phyloP scores from a whole-genome alignment of 1,140 invertebrate genomes.

The Cyclargus thomasi region DNA sequence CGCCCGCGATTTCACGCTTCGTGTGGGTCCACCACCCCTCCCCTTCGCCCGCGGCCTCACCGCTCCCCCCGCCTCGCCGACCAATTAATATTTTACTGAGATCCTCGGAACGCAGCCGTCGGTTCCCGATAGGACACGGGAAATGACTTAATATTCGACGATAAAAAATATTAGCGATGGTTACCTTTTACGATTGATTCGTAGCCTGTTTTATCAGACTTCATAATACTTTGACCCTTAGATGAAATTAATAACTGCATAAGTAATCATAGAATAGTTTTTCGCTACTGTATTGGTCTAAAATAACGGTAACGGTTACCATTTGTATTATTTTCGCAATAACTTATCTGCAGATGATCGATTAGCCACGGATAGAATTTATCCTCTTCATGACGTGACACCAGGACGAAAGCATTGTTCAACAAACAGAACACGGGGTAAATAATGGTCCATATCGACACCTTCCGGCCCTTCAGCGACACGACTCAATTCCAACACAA shows the following conservation, averaged over 20 bases:
- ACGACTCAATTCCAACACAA: constrained; percentile 70
- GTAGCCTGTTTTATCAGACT: neutral
- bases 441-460: constrained; percentile 64
- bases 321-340: neutral
- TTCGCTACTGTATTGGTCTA: neutral
- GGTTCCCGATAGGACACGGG: neutral
- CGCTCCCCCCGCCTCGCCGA: constrained; percentile 31
- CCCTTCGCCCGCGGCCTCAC: constrained; percentile 12
- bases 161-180: neutral
- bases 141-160: neutral
- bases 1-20: constrained; percentile 69
- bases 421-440: constrained; percentile 39
- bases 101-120: constrained; percentile 39
- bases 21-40: constrained; percentile 52
- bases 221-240: no score
- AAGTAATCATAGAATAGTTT: no score
- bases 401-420: constrained; percentile 3
- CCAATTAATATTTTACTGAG: constrained; percentile 66
- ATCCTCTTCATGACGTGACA: constrained; percentile 11
- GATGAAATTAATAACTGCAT: no score
- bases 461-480: constrained; percentile 64
- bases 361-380: neutral
- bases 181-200: neutral
- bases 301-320: neutral
- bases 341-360: neutral